Percentiles rank a stretch among this genome's conserved stretches.
These are phyloP conservation scores for Drosophila micromelanica DNA, from an alignment of 1,140 invertebrate genomes.

Conservation along the genomic window DNA sequence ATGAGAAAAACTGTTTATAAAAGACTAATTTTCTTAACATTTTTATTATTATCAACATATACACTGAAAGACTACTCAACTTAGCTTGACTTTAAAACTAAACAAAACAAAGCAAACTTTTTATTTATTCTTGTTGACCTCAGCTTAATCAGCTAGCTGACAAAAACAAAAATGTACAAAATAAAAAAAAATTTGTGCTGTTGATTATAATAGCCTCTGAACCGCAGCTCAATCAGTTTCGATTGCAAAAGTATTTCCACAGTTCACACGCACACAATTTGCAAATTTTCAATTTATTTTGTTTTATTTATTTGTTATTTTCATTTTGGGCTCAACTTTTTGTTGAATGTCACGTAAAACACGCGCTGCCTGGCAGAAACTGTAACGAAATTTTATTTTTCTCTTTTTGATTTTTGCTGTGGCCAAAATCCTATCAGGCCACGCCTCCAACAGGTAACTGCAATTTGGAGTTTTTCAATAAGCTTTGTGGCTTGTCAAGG, in stretches of 20 bases:
- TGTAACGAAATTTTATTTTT: constrained; percentile 15
- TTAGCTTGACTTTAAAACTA: neutral
- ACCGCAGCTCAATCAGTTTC: constrained; percentile 37
- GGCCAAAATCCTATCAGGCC: constrained; percentile 33
- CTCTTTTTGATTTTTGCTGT: neutral
- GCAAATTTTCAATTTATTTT: constrained; percentile 56
- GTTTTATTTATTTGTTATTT: constrained; percentile 35
- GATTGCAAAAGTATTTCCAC: constrained; percentile 16
- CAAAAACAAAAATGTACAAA: constrained; percentile 14
- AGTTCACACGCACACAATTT: constrained; percentile 44
- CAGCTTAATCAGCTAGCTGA: constrained; percentile 32
- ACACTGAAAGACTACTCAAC: neutral
- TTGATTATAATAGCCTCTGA: constrained; percentile 19
- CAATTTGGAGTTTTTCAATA: constrained; percentile 47
- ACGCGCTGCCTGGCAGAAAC: constrained; percentile 39
- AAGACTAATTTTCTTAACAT: no score
- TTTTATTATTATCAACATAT: no score
- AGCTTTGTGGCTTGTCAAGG: constrained; percentile 22
- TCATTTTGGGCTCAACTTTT: constrained; percentile 32
- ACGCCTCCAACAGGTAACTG: constrained; percentile 47
- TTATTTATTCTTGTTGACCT: constrained; percentile 6
- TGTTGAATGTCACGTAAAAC: constrained; percentile 71
- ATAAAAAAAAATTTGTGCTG: neutral
- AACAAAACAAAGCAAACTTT: neutral
- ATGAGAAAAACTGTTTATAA: no score